Percentiles rank a stretch among this genome's conserved stretches.
phyloP scores from a whole-genome alignment of 2,888 invertebrate genomes.

The Yponomeuta plumbellus region DNA sequence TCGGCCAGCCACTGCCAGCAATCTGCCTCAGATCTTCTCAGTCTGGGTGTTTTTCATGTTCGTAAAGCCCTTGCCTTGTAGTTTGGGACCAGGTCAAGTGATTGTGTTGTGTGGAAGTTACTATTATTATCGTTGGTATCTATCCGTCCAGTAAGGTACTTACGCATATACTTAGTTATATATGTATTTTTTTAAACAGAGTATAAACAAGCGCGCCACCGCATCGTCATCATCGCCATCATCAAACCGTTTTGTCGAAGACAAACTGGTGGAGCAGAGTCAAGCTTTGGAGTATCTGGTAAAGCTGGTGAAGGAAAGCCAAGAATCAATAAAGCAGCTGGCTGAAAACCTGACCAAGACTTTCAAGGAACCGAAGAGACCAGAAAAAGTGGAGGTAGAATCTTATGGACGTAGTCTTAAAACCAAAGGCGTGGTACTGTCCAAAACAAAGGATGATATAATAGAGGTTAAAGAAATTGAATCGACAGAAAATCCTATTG shows the following conservation, averaged over 20 bases:
- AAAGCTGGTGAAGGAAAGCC: conserved; percentile 33
- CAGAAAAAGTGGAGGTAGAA: conserved; percentile 41
- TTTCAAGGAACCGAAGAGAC: conserved; percentile 37
- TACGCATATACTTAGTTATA: too few species aligned
- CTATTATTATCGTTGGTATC: too few species aligned
- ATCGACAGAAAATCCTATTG: not conserved
- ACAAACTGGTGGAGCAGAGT: conserved; percentile 46
- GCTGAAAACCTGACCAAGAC: conserved; percentile 37
- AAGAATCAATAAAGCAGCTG: conserved; percentile 37
- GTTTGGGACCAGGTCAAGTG: too few species aligned
- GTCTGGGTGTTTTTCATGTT: too few species aligned
- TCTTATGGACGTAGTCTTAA: conserved; percentile 29
- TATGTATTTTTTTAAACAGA: conserved; percentile 18
- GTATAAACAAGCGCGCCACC: not conserved
- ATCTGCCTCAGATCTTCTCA: too few species aligned
- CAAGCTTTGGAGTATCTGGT: conserved; percentile 48
- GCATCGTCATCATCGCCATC: not conserved
- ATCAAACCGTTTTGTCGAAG: conserved; percentile 33
- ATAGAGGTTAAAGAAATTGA: not conserved
- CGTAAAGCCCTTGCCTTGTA: too few species aligned
- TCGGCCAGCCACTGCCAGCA: too few species aligned
- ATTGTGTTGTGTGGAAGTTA: too few species aligned
- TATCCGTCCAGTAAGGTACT: too few species aligned
- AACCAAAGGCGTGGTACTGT: conserved; percentile 2
- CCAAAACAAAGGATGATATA: too few species aligned